Conservation (phyloP, 2,113 vertebrate species). For the Buteo buteo region DNA sequence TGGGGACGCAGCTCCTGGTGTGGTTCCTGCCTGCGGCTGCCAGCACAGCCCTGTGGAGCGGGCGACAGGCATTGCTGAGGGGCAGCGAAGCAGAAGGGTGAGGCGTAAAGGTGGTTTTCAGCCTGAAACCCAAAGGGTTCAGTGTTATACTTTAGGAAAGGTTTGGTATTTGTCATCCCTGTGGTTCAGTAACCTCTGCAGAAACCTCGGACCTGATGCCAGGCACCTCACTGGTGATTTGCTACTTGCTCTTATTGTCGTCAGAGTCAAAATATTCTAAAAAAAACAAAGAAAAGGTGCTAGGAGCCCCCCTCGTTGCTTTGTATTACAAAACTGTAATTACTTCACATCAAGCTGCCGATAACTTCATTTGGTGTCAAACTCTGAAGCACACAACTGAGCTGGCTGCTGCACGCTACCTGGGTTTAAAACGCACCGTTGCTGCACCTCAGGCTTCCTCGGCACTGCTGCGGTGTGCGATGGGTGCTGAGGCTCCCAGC, state of each 20-base stretch:
- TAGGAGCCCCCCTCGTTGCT: not conserved
- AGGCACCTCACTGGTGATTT: not conserved
- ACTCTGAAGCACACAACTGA: not conserved
- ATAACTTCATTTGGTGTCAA: not conserved
- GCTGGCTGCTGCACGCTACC: not conserved
- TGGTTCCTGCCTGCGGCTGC: not conserved
- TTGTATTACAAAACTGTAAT: not conserved
- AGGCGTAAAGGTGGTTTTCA: not conserved
- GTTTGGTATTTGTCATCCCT: not conserved
- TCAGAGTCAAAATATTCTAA: not conserved
- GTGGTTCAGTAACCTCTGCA: not conserved
- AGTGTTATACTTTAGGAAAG: not conserved
- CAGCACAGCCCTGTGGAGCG: not conserved
- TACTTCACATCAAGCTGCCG: not conserved
- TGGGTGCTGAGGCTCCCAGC: not conserved
- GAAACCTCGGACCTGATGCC: not conserved
- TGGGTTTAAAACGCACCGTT: not conserved
- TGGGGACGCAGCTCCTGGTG: not conserved
- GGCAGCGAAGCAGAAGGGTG: not conserved
- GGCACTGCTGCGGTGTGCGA: rapidly evolving
- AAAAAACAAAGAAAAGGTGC: not conserved
- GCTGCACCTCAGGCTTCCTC: not conserved
- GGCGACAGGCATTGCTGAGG: not conserved
- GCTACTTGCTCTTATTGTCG: not conserved
- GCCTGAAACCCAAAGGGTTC: not conserved